A percentile compares a stretch with the other conserved stretches of the same genome.
Conservation (phyloP, 2,888 invertebrate genomes). For the Conops quadrifasciatus region DNA sequence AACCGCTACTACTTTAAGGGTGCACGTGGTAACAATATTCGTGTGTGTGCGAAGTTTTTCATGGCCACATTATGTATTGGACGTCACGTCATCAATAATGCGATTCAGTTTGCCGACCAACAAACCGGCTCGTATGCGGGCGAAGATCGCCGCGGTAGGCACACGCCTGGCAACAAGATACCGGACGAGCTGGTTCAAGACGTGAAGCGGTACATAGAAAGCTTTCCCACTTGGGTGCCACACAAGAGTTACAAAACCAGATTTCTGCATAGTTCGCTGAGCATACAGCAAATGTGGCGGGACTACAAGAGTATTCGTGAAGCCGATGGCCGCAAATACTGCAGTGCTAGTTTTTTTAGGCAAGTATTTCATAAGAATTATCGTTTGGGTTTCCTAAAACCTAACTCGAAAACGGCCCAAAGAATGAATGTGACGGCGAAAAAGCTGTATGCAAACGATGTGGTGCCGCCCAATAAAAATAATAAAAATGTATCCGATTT, state of each 20-base stretch:
- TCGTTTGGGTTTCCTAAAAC: slow-evolving; percentile 42
- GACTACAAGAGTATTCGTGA: slow-evolving; percentile 43
- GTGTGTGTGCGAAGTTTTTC: slow-evolving; percentile 46
- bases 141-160: slow-evolving; percentile 41
- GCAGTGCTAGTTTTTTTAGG: slow-evolving; percentile 40
- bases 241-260: slow-evolving; percentile 44
- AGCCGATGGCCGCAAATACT: slow-evolving; percentile 35
- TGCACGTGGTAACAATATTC: slow-evolving; percentile 42
- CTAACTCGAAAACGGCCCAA: slow-evolving; percentile 37
- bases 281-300: slow-evolving; percentile 44
- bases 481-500: slow-evolving; percentile 45
- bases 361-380: slow-evolving; percentile 44
- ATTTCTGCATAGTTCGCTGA: slow-evolving; percentile 44
- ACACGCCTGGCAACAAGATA: slow-evolving; percentile 41
- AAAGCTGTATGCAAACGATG: slow-evolving; percentile 17
- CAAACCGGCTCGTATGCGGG: slow-evolving; percentile 46
- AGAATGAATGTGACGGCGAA: slow-evolving; percentile 35
- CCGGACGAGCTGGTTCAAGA: slow-evolving; percentile 39
- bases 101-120: slow-evolving; percentile 43
- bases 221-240: slow-evolving; percentile 47
- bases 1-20: slow-evolving; percentile 43
- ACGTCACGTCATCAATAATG: slow-evolving; percentile 42
- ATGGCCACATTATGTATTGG: slow-evolving; percentile 43
- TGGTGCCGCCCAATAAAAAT: slow-evolving; percentile 20
- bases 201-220: slow-evolving; percentile 44